Evolutionary conservation across 2,888 invertebrate genomes (phyloP), one percentile per base, ranked within the genome.

Genomic region (Plebejus melissa): DNA sequence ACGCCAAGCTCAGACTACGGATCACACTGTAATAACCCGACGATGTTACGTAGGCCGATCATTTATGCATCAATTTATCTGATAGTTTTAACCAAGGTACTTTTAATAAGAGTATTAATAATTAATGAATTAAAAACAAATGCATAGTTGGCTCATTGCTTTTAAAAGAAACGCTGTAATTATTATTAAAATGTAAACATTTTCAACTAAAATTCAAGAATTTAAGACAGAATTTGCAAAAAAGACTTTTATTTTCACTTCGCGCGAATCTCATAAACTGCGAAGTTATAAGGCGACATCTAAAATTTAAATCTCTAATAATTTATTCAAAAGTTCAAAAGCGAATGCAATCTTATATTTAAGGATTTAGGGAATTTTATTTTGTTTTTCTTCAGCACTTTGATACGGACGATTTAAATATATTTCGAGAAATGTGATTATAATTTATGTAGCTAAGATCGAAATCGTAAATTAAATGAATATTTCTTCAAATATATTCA

Each of bases 301-400:
- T 41, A 22, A 70, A 70, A 70, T 70, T 70, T 70, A 75, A 76
- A 74, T 76, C 75, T 75, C 22, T 74, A 36, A 13, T 74, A 75
- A 75, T 76, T 72, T 75, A 75, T 76, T 72, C 72, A 41, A 76
- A 76, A 75, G 75, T 74, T 76, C 71, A 70, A 41, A 70, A 65
- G 65, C 13, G 16, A 65, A 22, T 70, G 41, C 41, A 70, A 70
- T 41, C n/a, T 38, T 70, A 41, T 41, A 70, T 41, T 70, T 70
- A 70, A 22, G 38, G 70, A 38, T n/a, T 70, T 9, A 9, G 41
- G 41, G 13, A 22, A 41, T 70, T n/a, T n/a, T 38, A 38, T 69
- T 69, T 70, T 22, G 70, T 70, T 70, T 41, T n/a, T 70, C 13
- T 65, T 65, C 6, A 4, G 32, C 16, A 65, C 32, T 36, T 65